Base-by-base conservation (phyloP, 2,113 vertebrate species). In the Sinocyclocheilus maitianheensis region DNA sequence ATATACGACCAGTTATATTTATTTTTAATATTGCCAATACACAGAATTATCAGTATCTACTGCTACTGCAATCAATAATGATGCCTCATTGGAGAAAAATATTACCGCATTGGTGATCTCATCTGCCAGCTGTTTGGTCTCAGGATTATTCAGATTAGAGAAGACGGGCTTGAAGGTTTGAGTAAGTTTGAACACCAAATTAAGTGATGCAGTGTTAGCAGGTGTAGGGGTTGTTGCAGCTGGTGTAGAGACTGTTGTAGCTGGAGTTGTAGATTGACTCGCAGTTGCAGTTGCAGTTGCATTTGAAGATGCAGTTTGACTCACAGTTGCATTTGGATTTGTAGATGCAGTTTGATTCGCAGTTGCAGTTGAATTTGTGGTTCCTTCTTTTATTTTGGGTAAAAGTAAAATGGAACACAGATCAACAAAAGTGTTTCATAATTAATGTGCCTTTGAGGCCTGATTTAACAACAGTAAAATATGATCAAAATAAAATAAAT, bases 81-180 rank as follows among this genome's bases (percentile, higher is more conserved):
- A 74, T 13, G 37, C 40, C 11, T 24, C 0, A 24, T 0, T 30
- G 24, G 14, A n/a, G 48, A 30, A 77, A 77, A 77, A 48, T 77
- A 51, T 51, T 77, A 77, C 74, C 46, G 0, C 11, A 9, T 2
- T 3, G n/a, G 1, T 77, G 43, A 77, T 51, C 1, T 2, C 6
- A 0, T 9, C 0, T 13, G 4, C 0, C 12, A 48, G 22, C 1
- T 6, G 0, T 51, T 0, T 9, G n/a, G 74, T 77, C 12, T 24
- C 22, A 14, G 11, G 2, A 9, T 51, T 0, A 77, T 0, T 9
- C 6, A 51, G 12, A 48, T 77, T 0, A 22, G 12, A 0, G 46
- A 3, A 51, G 18, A 1, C 3, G 0, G 1, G 40, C 40, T 77
- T 6, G 22, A 48, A 77, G 0, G 5, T 1, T 8, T 77, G 5